Percentiles rank a stretch among this genome's conserved stretches.
These are phyloP conservation scores for Myopa tessellatipennis DNA, from an alignment of 2,888 invertebrate genomes.

Conservation along the genomic window DNA sequence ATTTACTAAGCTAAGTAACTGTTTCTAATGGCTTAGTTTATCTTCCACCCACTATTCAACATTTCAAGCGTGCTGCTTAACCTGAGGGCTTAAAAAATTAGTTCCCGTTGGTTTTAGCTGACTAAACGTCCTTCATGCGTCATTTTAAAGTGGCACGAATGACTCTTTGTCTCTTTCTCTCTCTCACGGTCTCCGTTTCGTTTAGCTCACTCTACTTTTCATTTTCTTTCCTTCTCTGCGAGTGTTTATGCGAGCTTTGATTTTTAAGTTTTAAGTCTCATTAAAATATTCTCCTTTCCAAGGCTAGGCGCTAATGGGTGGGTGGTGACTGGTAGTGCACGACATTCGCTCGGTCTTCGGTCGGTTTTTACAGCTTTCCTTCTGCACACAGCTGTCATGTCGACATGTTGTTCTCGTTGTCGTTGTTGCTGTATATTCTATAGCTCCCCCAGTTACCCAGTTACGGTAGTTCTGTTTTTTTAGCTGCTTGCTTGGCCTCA, in stretches of 20 bases:
- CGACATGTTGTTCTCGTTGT: not conserved
- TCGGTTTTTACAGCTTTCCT: not conserved
- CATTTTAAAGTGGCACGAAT: conserved; percentile 8
- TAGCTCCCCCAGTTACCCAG: no score
- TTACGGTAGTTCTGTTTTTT: no score
- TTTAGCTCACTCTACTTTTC: no score
- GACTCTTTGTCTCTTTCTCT: not conserved
- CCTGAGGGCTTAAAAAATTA: not conserved
- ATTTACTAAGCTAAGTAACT: no score
- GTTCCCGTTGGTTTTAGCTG: no score
- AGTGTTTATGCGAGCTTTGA: not conserved
- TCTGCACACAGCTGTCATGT: not conserved
- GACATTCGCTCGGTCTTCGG: not conserved
- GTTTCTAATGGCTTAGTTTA: no score
- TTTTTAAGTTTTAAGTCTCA: conserved; percentile 18
- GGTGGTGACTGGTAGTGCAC: no score
- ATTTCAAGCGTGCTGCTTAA: not conserved
- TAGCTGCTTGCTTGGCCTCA: not conserved
- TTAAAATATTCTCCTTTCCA: not conserved
- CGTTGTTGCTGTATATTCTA: no score
- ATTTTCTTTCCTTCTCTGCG: no score
- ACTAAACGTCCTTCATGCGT: conserved; percentile 7
- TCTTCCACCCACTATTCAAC: no score
- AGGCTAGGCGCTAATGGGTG: not conserved
- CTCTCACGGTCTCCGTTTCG: no score